These are phyloP conservation scores for Spodoptera litura DNA, from an alignment of 1,140 invertebrate genomes.

Conservation along the genomic window DNA sequence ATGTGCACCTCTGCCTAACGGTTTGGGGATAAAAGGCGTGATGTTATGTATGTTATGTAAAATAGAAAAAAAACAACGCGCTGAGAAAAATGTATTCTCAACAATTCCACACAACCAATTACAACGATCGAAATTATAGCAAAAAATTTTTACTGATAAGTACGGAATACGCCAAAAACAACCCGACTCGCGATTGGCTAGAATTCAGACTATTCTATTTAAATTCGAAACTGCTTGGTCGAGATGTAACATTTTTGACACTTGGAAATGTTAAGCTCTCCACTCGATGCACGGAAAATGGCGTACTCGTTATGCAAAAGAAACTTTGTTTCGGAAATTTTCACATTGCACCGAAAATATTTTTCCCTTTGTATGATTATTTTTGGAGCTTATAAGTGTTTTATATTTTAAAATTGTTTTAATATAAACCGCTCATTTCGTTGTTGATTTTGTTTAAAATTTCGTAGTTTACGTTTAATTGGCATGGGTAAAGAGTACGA, in stretches of 20 bases:
- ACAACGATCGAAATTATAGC: too few species aligned
- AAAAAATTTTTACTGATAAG: too few species aligned
- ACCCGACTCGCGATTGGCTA: too few species aligned
- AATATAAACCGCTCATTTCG: not conserved
- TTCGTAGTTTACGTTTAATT: constrained; percentile 14
- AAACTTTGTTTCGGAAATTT: constrained; percentile 39
- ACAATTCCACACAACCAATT: too few species aligned
- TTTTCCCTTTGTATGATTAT: constrained; percentile 36
- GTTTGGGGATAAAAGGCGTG: too few species aligned
- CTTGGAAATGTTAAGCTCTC: constrained; percentile 31
- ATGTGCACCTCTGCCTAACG: too few species aligned
- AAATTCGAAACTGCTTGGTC: constrained; percentile 47
- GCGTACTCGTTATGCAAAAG: constrained; percentile 4
- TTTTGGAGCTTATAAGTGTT: not conserved
- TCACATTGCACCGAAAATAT: constrained; percentile 22
- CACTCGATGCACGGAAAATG: constrained; percentile 1
- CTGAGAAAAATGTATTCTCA: too few species aligned
- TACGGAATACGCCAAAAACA: too few species aligned
- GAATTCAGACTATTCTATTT: constrained; percentile 42
- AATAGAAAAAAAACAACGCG: too few species aligned
- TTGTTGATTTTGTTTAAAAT: not conserved
- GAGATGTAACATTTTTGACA: constrained; percentile 49
- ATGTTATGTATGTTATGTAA: too few species aligned
- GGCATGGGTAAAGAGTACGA: not conserved
- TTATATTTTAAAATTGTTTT: constrained; percentile 9